phyloP scores from a whole-genome alignment of 2,113 vertebrate species.

The Enhydra lutris region DNA sequence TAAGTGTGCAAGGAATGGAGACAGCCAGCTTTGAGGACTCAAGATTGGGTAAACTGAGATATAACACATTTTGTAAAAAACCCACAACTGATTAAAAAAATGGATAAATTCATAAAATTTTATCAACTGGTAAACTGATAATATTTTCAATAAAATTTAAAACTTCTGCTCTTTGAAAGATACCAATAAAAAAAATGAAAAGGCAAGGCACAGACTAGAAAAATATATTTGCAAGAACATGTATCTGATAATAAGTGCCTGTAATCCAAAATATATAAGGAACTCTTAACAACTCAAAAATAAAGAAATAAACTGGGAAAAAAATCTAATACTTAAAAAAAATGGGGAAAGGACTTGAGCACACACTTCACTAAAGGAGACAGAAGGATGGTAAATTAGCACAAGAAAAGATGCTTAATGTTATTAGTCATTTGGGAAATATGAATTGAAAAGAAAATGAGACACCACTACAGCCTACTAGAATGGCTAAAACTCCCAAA shows the following conservation, averaged over 20 bases:
- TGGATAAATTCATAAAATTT: not conserved
- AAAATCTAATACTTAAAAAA: not conserved
- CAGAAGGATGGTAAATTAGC: not conserved
- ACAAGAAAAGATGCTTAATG: not conserved
- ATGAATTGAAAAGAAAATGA: not conserved
- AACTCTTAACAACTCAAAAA: not conserved
- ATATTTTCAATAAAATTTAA: conserved; percentile 4
- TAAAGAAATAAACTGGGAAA: not conserved
- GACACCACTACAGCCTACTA: not conserved
- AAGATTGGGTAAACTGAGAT: not conserved
- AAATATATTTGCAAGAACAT: not conserved
- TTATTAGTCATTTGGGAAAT: not conserved
- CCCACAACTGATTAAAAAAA: not conserved
- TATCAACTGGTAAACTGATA: not conserved
- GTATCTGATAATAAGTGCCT: not conserved
- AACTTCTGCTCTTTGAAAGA: not conserved
- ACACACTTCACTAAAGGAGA: not conserved
- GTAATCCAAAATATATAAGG: not conserved
- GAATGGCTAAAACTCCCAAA: not conserved
- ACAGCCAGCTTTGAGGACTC: not conserved
- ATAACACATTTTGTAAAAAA: not conserved
- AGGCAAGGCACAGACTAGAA: not conserved
- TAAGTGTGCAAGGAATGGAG: not conserved
- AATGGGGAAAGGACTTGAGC: not conserved
- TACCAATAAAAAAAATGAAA: not conserved